Conservation (phyloP, 2,797 vertebrate genomes). For the Microcaecilia unicolor region DNA sequence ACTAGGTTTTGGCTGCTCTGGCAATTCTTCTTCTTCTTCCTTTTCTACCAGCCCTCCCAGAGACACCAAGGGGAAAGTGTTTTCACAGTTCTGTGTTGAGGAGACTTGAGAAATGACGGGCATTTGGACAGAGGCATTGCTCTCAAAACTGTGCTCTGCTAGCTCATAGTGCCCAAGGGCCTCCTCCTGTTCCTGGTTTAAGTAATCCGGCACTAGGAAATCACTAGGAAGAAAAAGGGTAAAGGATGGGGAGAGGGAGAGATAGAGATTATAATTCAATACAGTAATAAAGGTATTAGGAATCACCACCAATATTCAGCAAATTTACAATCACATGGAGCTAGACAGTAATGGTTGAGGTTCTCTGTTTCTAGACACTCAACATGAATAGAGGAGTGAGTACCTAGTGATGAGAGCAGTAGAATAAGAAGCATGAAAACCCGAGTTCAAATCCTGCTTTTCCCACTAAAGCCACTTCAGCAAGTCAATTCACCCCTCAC, state of each 20-base stretch:
- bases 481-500: no score
- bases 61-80: conserved; percentile 76
- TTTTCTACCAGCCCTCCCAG: conserved; percentile 70
- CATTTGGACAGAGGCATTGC: conserved; percentile 90
- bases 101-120: conserved; percentile 98
- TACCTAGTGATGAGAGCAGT: no score
- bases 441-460: no score
- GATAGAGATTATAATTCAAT: conserved; percentile 41
- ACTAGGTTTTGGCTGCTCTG: conserved; percentile 49
- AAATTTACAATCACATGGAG: conserved; percentile 11
- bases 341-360: no score
- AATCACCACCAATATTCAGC: conserved; percentile 6
- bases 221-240: conserved; percentile 67
- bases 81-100: conserved; percentile 93
- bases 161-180: conserved; percentile 86
- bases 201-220: conserved; percentile 97
- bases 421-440: no score
- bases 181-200: conserved; percentile 94
- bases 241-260: conserved; percentile 55
- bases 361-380: no score
- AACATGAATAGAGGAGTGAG: no score
- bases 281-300: not conserved
- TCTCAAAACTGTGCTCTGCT: conserved; percentile 76
- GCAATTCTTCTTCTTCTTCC: conserved; percentile 60
- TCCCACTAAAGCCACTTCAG: no score